Evolutionary conservation across 2,113 vertebrate genomes (phyloP).

Genomic region (Sylvicapra grimmia): DNA sequence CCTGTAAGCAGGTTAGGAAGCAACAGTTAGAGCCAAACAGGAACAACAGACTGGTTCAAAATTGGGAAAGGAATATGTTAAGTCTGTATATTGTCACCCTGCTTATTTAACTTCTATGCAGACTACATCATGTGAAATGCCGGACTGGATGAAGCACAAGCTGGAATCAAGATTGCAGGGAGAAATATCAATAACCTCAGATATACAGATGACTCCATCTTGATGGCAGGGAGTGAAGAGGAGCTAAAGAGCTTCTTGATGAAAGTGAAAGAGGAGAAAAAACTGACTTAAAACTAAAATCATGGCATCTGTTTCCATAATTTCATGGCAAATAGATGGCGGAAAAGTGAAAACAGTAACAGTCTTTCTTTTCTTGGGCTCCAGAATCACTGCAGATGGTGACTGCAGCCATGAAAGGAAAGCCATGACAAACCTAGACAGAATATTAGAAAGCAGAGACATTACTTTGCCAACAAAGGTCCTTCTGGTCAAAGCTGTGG

Average conservation of each 20-base stretch:
- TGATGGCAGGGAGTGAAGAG: not conserved
- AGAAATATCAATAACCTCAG: not conserved
- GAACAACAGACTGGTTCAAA: not conserved
- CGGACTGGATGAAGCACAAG: fast-evolving
- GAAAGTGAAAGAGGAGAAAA: not conserved
- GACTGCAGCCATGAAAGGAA: not conserved
- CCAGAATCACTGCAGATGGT: not conserved
- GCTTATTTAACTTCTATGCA: not conserved
- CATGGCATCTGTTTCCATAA: not conserved
- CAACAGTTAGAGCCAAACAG: not conserved
- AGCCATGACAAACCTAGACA: not conserved
- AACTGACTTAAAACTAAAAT: not conserved
- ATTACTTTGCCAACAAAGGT: too few species aligned
- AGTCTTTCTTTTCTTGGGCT: not conserved
- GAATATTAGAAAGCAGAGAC: not conserved
- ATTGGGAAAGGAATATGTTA: not conserved
- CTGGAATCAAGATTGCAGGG: not conserved
- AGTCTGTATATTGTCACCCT: not conserved
- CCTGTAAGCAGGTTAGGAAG: not conserved
- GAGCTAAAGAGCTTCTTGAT: not conserved
- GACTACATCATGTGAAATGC: not conserved
- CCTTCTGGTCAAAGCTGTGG: too few species aligned
- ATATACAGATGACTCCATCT: not conserved
- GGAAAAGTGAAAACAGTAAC: not conserved
- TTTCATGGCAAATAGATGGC: not conserved